Evolutionary conservation across 1,140 invertebrate genomes (phyloP), one percentile per base, ranked within the genome.

Genomic region (Drosophila tani): DNA sequence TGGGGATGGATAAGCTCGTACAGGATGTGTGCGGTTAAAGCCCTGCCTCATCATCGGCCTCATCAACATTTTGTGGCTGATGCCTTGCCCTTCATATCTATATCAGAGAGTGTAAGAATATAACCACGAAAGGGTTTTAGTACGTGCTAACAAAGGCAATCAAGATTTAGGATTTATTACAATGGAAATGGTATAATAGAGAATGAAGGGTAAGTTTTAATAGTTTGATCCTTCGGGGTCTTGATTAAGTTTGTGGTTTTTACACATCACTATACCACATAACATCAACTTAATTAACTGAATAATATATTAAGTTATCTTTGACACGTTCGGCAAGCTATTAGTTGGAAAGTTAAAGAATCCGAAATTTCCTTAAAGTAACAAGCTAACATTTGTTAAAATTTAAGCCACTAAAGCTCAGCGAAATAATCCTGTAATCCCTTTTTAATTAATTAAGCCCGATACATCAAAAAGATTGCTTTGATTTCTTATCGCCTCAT

Each of bases 61-160:
- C 38, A 60, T 73, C 47, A 60, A 17, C 38, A 60, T 73, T 73
- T 71, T 57, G 67, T 58, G 69, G 69, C 57, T 71, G n/a, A 73
- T 57, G 46, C 19, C 38, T 41, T 50, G 46, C 38, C 53, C 50
- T 71, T 45, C 46, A 73, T 60, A 73, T 73, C 45, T 73, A 27
- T 60, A 73, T 73, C 50, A 21, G 29, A n/a, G 17, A 12, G 24
- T 45, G 64, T 38, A 17, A 21, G 35, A 27, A 41, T 41, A 43
- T 47, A 47, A 71, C 67, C 69, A 71, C 45, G n/a, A 50, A 59
- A 50, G 53, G 46, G 53, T 71, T 73, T 71, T 29, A 71, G n/a
- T 27, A 73, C 69, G 67, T 60, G 53, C 35, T 43, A 51, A 14
- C 21, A 49, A 43, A 50, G 11, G 43, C 67, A 73, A 73, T 73